These are phyloP conservation scores for Scortum barcoo DNA, from an alignment of 2,113 vertebrate genomes.

Conservation along the genomic window DNA sequence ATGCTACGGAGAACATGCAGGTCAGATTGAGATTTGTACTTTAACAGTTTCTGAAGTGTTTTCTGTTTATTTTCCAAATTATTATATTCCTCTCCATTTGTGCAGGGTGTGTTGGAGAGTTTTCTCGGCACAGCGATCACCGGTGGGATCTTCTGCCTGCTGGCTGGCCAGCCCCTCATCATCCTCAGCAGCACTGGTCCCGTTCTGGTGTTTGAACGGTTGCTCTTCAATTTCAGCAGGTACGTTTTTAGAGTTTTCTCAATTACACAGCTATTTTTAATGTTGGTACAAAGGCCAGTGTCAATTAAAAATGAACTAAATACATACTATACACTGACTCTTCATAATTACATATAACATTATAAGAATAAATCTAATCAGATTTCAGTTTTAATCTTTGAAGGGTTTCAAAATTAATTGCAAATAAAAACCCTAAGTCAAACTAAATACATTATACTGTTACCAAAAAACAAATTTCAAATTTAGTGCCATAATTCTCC, in stretches of 20 bases:
- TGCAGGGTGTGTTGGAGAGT: conserved; percentile 96
- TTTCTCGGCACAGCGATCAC: conserved; percentile 95
- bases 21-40: conserved; percentile 74
- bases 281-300: too few species aligned
- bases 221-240: conserved; percentile 99
- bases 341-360: too few species aligned
- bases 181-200: conserved; percentile 98
- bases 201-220: conserved; percentile 96
- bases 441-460: too few species aligned
- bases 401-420: too few species aligned
- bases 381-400: too few species aligned
- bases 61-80: neutral
- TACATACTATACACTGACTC: too few species aligned
- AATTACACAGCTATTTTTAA: too few species aligned
- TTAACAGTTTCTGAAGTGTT: neutral
- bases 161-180: conserved; percentile 94
- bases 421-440: too few species aligned
- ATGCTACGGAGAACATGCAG: conserved; percentile 99
- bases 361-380: too few species aligned
- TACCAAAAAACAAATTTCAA: neutral
- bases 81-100: neutral
- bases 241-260: too few species aligned
- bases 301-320: too few species aligned
- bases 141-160: conserved; percentile 93
- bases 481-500: neutral